Evolutionary conservation across 2,113 vertebrate genomes (phyloP), one percentile per base, ranked within the genome.

Genomic region (Festucalex cinctus): DNA sequence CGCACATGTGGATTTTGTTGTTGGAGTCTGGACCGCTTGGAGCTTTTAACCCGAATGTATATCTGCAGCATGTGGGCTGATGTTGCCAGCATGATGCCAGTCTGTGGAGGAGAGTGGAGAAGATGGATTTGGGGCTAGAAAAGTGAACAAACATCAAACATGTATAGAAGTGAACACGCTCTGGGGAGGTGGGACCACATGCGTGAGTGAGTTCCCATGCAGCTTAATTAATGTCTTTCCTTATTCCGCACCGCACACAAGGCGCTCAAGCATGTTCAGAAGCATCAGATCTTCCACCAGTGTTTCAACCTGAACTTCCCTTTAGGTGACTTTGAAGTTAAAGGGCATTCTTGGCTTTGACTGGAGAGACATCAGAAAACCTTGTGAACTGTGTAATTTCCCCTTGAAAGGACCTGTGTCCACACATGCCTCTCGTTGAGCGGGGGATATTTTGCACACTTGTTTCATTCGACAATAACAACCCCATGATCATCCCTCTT

Each of bases 81-180:
- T 69, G 73, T 73, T 66, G 63, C 48, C 74, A 83, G 78, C 71
- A 59, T 24, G 41, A 58, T 54, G 24, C 28, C 13, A 58, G 62
- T 84, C 19, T 59, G 68, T 54, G 63, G 65, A 60, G 63, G 65
- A 60, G n/a, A 51, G 8, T 57, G 68, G 77, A 86, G 74, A 86
- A 90, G 89, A 90, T 81, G 85, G 82, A 82, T 82, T 70, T 84
- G 80, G 77, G 80, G 78, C 74, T 37, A 26, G 68, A 71, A 75
- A 82, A 77, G 69, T 87, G 81, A 90, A 89, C 80, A 89, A 88
- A 90, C 76, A 84, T 88, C 81, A 87, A 84, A 86, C 75, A 71
- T 85, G 78, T 89, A 90, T 86, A 89, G 74, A 85, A 71, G 68
- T 71, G 70, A 85, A 81, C 63, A 77, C 75, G 79, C 69, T 79